Base-by-base conservation (phyloP, 2,888 invertebrate genomes). In the Drosophila mulleri region DNA sequence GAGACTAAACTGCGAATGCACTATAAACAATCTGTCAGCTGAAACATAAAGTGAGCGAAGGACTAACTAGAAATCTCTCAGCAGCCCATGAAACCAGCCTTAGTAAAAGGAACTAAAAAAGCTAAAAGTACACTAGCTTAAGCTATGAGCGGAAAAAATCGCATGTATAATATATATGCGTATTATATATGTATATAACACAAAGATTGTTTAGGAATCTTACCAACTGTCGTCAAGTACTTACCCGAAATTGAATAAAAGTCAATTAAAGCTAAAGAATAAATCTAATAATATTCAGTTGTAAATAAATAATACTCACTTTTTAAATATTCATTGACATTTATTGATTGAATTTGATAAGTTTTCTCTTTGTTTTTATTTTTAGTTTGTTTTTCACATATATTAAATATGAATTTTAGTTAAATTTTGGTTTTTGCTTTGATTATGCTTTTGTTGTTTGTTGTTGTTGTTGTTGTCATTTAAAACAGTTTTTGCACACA, bases 291-390 rank as follows among this genome's bases (percentile, higher is more conserved):
- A 3, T 3, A 2, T 8, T 6, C n/a, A 14, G 2, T 32, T 18
- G 1, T 26, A 37, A 48, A 29, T 14, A 44, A 57, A 56, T 50
- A 61, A 66, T 44, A 61, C 45, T 6, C 2, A 0, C 7, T 18
- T 41, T 83, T 83, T 77, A 73, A 85, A 89, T 87, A 82, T 89
- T 88, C 89, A 90, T 88, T 88, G 90, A 88, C 90, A 90, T 88
- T 88, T 88, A 88, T 90, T 88, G 90, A 88, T 87, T 90, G 87
- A 90, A 88, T 90, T 90, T 90, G 89, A 90, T 90, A 88, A 89
- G 82, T 67, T 78, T 82, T 66, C 41, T 39, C 39, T 54, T 65
- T 47, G 64, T 66, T 64, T 63, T 67, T 14, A 6, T 18, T 11
- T 44, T 20, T 23, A 1, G 14, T 63, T 68, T 75, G 37, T 65